Evolutionary conservation across 37 sponge, comb jelly and placozoan species (phyloP).

Genomic region (Geodia barretti): DNA sequence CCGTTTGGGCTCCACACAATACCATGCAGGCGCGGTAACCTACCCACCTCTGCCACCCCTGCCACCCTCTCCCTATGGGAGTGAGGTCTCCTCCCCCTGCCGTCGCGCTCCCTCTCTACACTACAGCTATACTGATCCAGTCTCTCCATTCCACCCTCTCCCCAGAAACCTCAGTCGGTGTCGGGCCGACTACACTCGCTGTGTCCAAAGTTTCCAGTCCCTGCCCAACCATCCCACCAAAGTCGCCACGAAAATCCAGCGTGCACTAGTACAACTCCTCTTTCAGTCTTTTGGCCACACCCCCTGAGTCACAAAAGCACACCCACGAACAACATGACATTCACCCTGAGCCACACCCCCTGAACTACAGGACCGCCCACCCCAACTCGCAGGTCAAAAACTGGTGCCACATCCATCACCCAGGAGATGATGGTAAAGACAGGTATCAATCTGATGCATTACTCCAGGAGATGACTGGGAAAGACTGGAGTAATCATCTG

Average conservation of each 20-base stretch:
- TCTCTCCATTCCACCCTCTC: neutral
- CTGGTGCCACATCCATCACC: neutral
- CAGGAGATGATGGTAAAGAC: neutral
- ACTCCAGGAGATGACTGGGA: neutral
- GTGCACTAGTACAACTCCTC: neutral
- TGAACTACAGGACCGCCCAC: neutral
- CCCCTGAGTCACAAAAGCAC: neutral
- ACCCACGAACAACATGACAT: too few relatives aligned
- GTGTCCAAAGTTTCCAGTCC: neutral
- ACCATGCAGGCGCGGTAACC: neutral
- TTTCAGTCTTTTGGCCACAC: neutral
- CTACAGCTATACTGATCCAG: neutral
- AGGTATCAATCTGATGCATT: neutral
- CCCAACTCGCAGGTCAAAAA: neutral
- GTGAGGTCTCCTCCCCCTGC: neutral
- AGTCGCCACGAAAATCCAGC: neutral
- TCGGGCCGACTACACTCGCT: neutral
- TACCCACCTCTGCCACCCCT: slow-evolving; percentile 1
- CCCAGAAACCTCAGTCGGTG: neutral
- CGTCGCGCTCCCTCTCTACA: neutral
- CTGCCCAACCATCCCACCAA: neutral
- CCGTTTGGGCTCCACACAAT: neutral
- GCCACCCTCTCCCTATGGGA: slow-evolving; percentile 11
- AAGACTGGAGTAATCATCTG: neutral
- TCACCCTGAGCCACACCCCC: too few relatives aligned